Conservation (phyloP, 1,140 invertebrate genomes). For the Oncopodura yosiiana region DNA sequence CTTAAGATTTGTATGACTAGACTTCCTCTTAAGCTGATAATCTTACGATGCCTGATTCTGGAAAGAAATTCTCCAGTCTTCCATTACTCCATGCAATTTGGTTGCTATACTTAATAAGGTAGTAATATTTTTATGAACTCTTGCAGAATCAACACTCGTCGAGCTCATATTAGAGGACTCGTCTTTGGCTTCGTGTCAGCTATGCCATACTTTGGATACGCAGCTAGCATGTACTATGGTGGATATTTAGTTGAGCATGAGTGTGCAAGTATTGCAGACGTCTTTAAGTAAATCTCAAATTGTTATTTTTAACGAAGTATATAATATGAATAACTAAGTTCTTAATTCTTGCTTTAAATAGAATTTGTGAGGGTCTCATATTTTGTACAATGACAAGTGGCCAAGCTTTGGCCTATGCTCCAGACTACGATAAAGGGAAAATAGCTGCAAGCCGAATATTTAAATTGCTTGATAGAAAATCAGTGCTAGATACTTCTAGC, state of each 20-base stretch:
- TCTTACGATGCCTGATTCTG: no score
- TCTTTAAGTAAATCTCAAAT: conserved; percentile 44
- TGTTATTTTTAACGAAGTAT: conserved; percentile 32
- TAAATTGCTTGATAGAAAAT: conserved; percentile 26
- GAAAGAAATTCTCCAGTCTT: neutral
- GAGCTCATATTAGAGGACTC: conserved; percentile 41
- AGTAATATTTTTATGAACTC: no score
- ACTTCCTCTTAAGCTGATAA: no score
- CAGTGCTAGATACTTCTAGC: conserved; percentile 34
- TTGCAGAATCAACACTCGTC: conserved; percentile 25
- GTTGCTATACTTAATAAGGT: neutral
- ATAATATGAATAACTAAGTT: no score
- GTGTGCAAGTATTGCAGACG: conserved; percentile 40
- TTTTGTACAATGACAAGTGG: conserved; percentile 5
- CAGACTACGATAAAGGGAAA: conserved; percentile 39
- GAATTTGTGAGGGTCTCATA: conserved; percentile 9
- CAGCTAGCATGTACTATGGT: conserved; percentile 46
- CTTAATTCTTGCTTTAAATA: no score
- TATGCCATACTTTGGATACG: conserved; percentile 47
- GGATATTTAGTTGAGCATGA: conserved; percentile 43
- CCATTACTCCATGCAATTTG: neutral
- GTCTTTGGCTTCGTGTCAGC: conserved; percentile 44
- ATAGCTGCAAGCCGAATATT: conserved; percentile 15
- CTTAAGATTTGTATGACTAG: no score
- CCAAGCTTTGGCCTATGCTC: conserved; percentile 12